Percentiles rank a stretch among this genome's conserved stretches.
These are phyloP conservation scores for Hozukius guyotensis DNA, from an alignment of 2,797 vertebrate species.

Conservation along the genomic window DNA sequence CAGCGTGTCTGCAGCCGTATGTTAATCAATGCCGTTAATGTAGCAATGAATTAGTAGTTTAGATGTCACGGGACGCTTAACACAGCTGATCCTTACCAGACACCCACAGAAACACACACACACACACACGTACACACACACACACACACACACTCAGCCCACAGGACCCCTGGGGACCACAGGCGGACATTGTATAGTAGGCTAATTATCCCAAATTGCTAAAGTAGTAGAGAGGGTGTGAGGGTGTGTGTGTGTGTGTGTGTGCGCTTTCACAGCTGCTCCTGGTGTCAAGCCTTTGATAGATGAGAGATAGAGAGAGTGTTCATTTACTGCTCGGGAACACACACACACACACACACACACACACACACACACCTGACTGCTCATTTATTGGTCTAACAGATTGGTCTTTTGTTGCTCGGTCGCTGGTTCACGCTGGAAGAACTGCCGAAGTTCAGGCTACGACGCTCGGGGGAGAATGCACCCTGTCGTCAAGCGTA, in stretches of 20 bases:
- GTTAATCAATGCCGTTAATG: slow-evolving; percentile 88
- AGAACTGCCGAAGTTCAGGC: slow-evolving; percentile 62
- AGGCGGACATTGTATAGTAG: slow-evolving; percentile 82
- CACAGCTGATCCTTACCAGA: slow-evolving; percentile 85
- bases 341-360: slow-evolving; percentile 53
- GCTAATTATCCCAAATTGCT: slow-evolving; percentile 87
- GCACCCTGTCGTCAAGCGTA: slow-evolving; percentile 60
- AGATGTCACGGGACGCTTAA: slow-evolving; percentile 87
- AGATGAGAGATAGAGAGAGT: slow-evolving; percentile 82
- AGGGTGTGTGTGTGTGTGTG: slow-evolving; percentile 37
- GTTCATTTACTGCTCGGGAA: slow-evolving; percentile 80
- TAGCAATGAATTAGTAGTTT: slow-evolving; percentile 89
- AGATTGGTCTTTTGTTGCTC: slow-evolving; percentile 83
- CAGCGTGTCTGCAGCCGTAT: slow-evolving; percentile 69
- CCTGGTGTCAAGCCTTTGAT: slow-evolving; percentile 81
- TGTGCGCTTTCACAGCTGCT: slow-evolving; percentile 75
- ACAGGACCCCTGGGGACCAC: slow-evolving; percentile 75
- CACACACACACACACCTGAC: slow-evolving; percentile 74
- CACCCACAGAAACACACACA: slow-evolving; percentile 23
- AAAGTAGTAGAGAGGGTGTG: slow-evolving; percentile 76
- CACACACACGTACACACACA: slow-evolving; percentile 29
- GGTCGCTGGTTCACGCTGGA: slow-evolving; percentile 60
- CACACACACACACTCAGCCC: slow-evolving; percentile 47
- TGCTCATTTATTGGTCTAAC: slow-evolving; percentile 82
- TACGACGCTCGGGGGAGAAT: slow-evolving; percentile 55